Evolutionary conservation across 2,113 vertebrate species (phyloP).

Genomic region (Indicator maculatus): DNA sequence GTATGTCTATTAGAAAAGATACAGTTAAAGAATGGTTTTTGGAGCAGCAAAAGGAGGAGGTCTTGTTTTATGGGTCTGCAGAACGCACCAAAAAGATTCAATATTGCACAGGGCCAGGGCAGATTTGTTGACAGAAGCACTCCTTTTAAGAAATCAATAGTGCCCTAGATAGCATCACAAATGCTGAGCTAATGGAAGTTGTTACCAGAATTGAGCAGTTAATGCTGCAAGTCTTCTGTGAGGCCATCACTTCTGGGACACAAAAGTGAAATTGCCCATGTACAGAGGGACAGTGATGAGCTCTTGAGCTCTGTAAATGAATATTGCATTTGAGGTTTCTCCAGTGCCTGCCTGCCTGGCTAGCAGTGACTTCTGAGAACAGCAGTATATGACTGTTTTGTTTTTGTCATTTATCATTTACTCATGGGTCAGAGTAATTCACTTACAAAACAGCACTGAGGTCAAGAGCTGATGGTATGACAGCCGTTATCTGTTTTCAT

Average conservation of each 20-base stretch:
- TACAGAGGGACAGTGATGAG: not conserved
- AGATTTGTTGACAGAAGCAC: constrained; percentile 26
- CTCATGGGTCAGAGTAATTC: not conserved
- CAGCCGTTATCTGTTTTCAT: not conserved
- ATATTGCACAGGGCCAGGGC: rapidly evolving
- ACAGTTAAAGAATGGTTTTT: not conserved
- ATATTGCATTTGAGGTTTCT: constrained; percentile 22
- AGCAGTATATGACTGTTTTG: not conserved
- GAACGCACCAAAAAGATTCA: not conserved
- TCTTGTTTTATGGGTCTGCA: not conserved
- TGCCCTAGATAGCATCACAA: not conserved
- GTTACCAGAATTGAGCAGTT: constrained; percentile 20
- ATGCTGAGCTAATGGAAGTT: constrained; percentile 46
- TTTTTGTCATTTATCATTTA: constrained; percentile 8
- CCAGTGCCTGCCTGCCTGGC: not conserved
- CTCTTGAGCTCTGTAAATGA: not conserved
- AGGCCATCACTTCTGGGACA: not conserved
- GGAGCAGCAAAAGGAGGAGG: not conserved
- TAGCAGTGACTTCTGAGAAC: not conserved
- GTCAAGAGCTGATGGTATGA: not conserved
- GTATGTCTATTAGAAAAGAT: not conserved
- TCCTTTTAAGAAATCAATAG: constrained; percentile 73
- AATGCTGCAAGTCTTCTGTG: not conserved
- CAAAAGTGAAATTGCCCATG: not conserved
- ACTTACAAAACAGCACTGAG: not conserved